A percentile compares a stretch with the other conserved stretches of the same genome.
Conservation (phyloP, 2,113 vertebrate species). For the Anser brachyrhynchus region DNA sequence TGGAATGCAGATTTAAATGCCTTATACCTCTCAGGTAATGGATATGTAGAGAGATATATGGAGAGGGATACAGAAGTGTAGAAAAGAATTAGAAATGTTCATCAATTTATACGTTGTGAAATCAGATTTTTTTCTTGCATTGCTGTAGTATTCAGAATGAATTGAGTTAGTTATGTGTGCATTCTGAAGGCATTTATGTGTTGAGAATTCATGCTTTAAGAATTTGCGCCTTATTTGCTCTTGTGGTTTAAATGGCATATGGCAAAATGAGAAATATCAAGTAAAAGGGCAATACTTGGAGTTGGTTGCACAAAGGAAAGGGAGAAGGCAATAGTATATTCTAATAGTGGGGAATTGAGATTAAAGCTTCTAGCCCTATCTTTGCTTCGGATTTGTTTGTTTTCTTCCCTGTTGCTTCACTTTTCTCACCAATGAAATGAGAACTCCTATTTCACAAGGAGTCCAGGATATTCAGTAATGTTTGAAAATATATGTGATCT, state of each 20-base stretch:
- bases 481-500: neutral
- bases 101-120: neutral
- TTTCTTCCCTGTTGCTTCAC: neutral
- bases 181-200: neutral
- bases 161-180: neutral
- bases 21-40: neutral
- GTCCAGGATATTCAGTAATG: neutral
- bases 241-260: neutral
- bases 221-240: neutral
- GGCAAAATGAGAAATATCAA: neutral
- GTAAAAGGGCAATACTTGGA: neutral
- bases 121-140: neutral
- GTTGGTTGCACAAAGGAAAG: neutral
- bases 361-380: neutral
- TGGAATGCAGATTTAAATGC: neutral
- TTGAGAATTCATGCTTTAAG: neutral
- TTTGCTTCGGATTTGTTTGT: neutral
- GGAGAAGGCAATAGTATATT: neutral
- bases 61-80: neutral
- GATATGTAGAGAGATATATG: neutral
- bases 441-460: neutral
- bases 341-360: neutral
- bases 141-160: neutral
- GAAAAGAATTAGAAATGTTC: conserved; percentile 10
- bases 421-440: conserved; percentile 7